Percentiles rank a stretch among this genome's conserved stretches.
Evolutionary conservation across 1,140 invertebrate species (phyloP).

Genomic region (Rhagoletis zephyria): DNA sequence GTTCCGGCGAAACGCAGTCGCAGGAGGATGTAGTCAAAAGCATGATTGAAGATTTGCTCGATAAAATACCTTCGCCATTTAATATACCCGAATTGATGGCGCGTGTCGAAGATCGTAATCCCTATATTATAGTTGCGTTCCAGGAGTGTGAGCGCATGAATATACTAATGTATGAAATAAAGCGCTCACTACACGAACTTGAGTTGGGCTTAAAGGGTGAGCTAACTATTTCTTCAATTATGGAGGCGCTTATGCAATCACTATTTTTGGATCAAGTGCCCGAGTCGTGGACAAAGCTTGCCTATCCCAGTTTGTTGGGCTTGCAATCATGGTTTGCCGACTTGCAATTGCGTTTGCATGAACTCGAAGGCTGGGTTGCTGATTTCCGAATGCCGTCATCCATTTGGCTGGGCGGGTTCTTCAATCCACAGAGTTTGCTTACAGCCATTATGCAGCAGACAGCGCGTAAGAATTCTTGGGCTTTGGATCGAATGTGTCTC

Average conservation of each 20-base stretch:
- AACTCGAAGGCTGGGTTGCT: conserved; percentile 84
- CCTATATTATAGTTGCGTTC: conserved; percentile 92
- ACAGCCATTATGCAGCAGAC: conserved; percentile 98
- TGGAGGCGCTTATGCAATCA: conserved; percentile 89
- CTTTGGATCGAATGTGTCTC: conserved; percentile 94
- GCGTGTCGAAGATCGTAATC: conserved; percentile 91
- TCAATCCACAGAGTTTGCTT: conserved; percentile 96
- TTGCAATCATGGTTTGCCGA: conserved; percentile 92
- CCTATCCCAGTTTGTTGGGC: conserved; percentile 90
- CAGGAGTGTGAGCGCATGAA: conserved; percentile 98
- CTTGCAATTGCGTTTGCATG: conserved; percentile 83
- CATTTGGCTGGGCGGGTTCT: conserved; percentile 94
- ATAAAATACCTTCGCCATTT: conserved; percentile 91
- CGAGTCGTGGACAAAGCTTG: conserved; percentile 84
- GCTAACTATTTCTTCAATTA: conserved; percentile 91
- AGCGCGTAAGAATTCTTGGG: conserved; percentile 94
- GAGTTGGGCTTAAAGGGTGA: conserved; percentile 93
- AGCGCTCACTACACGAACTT: conserved; percentile 86
- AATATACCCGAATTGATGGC: conserved; percentile 89
- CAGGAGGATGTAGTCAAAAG: conserved; percentile 89
- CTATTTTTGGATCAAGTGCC: conserved; percentile 92
- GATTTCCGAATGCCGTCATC: conserved; percentile 87
- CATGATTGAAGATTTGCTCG: conserved; percentile 89
- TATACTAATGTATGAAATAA: conserved; percentile 84
- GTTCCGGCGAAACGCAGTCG: conserved; percentile 77